Evolutionary conservation across 2,797 vertebrate species (phyloP), one percentile per base, ranked within the genome.

Genomic region (Orientallactaga sibirica): DNA sequence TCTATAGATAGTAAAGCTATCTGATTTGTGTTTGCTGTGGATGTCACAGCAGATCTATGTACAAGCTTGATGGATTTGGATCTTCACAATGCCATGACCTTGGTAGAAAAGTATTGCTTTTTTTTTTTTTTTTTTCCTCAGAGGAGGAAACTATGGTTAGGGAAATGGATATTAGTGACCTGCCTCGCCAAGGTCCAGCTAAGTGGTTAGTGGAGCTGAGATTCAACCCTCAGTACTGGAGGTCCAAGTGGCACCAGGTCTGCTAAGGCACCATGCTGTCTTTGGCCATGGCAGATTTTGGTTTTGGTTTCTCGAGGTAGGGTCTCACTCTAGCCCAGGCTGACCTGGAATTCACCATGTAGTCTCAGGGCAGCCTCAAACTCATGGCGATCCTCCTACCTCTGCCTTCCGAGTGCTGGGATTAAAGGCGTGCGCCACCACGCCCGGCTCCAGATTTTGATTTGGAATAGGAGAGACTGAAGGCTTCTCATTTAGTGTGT

Each of bases 121-220:
- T 67, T 73, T 41, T 85, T 68, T 33, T 48, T 48, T 48, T 48
- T 48, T 48, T 48, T 48, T 9, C 43, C 52, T 70, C 71, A 92
- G 75, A 52, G 29, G 55, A 90, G 77, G 88, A 80, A 68, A 64
- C 24, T 10, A 7, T 81, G 64, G 43, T 66, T 70, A 81, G 25
- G 41, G 85, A 43, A 8, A 27, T 25, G 7, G 10, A 19, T n/a
- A 0, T 37, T 66, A 43, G 29, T 18, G 22, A 84, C 78, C 85
- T 76, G 5, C 33, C 4, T 61, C 48, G 25, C 81, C 41, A 29
- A 0, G 3, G 33, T 62, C 29, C 66, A 43, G 1, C 0, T n/a
- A 16, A 22, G 24, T 22, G 15, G 4, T 48, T 1, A 4, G 5
- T 19, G 14, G 70, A 73, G 19, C n/a, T 84, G 41, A 61, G 48